phyloP scores from a whole-genome alignment of 2,113 vertebrate species.

The Leptobrachium leishanense region DNA sequence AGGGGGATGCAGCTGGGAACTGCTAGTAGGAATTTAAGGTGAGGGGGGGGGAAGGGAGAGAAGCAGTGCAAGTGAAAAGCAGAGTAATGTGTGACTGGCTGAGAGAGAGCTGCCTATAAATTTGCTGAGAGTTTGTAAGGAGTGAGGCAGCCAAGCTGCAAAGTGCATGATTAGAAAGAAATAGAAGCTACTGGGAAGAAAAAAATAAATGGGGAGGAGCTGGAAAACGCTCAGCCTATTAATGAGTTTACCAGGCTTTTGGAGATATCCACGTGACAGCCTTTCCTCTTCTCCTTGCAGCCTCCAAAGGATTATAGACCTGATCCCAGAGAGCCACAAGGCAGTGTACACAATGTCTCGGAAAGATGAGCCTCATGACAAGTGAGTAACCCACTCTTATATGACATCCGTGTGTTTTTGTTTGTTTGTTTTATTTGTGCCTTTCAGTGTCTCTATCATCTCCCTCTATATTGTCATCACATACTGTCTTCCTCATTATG shows the following conservation, averaged over 20 bases:
- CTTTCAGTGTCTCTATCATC: not conserved
- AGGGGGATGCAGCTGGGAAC: not conserved
- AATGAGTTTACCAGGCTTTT: constrained; percentile 1
- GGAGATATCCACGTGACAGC: constrained; percentile 35
- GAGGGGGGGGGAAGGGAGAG: not conserved
- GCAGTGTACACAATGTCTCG: constrained; percentile 27
- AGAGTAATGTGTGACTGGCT: not conserved
- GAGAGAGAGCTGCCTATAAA: not conserved
- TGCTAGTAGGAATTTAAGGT: no score
- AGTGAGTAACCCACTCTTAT: constrained; percentile 12
- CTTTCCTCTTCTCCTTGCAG: constrained; percentile 35
- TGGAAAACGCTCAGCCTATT: constrained; percentile 2
- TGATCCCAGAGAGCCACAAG: not conserved
- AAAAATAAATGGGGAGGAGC: constrained; percentile 23
- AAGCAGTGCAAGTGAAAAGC: not conserved
- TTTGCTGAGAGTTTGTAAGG: not conserved
- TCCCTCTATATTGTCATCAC: not conserved
- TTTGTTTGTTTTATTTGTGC: not conserved
- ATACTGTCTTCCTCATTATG: not conserved
- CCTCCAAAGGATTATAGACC: constrained; percentile 23
- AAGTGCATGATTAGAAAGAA: not conserved
- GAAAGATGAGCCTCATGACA: constrained; percentile 32
- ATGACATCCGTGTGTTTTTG: not conserved
- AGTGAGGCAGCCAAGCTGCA: not conserved
- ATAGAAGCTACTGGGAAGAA: not conserved